A percentile compares a stretch with the other conserved stretches of the same genome.
Evolutionary conservation across 2,113 vertebrate genomes (phyloP).

Genomic region (Scomber japonicus): DNA sequence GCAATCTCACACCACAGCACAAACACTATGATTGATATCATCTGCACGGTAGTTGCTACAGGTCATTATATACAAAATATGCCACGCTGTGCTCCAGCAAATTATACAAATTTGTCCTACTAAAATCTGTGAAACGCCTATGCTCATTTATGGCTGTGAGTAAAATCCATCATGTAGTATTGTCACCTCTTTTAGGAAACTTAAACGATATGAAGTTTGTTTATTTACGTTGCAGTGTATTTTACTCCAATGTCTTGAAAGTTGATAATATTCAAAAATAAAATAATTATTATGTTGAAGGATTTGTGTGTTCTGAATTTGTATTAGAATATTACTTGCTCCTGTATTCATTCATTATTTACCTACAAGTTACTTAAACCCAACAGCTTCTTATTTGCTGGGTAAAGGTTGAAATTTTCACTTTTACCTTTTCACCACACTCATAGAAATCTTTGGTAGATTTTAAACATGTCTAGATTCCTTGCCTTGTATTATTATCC

Average conservation of each 20-base stretch:
- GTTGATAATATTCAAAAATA: too few species aligned
- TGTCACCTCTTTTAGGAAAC: not conserved
- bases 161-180: conserved; percentile 19
- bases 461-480: not conserved
- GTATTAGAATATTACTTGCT: not conserved
- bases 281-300: too few species aligned
- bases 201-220: not conserved
- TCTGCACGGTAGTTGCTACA: conserved; percentile 58
- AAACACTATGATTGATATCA: conserved; percentile 77
- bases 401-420: not conserved
- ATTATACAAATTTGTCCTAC: conserved; percentile 53
- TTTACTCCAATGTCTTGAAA: conserved; percentile 1
- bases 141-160: conserved; percentile 12
- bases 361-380: not conserved
- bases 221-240: not conserved
- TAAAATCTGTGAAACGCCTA: conserved; percentile 38
- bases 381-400: not conserved
- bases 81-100: conserved; percentile 32
- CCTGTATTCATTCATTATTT: conserved; percentile 11
- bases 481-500: not conserved
- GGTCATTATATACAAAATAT: conserved; percentile 69
- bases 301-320: not conserved
- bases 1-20: conserved; percentile 64
- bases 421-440: not conserved
- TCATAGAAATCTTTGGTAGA: not conserved